These are phyloP conservation scores for Nephrotoma flavescens DNA, from an alignment of 2,888 invertebrate species.

Conservation along the genomic window DNA sequence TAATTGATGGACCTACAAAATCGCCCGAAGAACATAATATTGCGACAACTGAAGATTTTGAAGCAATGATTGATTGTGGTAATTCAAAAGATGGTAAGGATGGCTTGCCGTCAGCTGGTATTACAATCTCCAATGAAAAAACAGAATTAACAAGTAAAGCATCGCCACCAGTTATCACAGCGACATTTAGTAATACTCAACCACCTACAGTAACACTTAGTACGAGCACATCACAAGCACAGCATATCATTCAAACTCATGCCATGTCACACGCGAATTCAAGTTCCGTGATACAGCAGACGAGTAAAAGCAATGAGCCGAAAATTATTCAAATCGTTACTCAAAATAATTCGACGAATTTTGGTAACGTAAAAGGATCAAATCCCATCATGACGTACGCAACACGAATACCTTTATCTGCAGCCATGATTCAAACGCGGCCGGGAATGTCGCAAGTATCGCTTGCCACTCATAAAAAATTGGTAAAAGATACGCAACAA, in stretches of 20 bases:
- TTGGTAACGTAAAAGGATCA: background rate
- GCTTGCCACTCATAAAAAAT: constrained; percentile 33
- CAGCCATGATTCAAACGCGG: constrained; percentile 11
- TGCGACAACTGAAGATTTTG: constrained; percentile 50
- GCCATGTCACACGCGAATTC: background rate
- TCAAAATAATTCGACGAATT: background rate
- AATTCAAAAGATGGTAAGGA: constrained; percentile 37
- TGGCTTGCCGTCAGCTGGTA: constrained; percentile 11
- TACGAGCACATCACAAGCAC: background rate
- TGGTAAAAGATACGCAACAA: constrained; percentile 40
- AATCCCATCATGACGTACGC: constrained; percentile 2
- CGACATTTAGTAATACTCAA: background rate
- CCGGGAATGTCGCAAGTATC: constrained; percentile 19
- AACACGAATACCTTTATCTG: constrained; percentile 10
- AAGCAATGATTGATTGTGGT: constrained; percentile 47
- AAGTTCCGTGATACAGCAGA: background rate
- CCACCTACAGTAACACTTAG: background rate
- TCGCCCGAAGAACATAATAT: constrained; percentile 45
- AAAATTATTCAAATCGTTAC: constrained; percentile 1
- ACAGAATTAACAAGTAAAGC: constrained; percentile 17
- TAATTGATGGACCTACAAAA: constrained; percentile 42
- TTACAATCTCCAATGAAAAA: constrained; percentile 19
- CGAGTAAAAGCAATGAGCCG: background rate
- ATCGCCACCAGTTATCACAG: background rate
- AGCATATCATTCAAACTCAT: background rate